Base-by-base conservation (phyloP, 2,888 invertebrate species). In the Rotaria sp. region DNA sequence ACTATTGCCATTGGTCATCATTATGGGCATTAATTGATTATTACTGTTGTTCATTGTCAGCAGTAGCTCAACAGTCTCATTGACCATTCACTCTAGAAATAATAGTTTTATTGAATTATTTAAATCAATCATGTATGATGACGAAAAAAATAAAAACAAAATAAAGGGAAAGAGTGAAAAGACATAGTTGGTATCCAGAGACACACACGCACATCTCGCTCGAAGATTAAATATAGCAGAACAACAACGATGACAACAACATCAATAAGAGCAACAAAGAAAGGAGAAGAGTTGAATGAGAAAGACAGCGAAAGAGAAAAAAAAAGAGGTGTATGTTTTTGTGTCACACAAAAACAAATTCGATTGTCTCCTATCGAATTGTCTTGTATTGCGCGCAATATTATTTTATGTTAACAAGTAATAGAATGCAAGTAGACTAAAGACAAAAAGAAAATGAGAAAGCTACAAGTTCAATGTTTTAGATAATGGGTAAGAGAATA, bases 1-100 rank as follows among this genome's bases (percentile, higher is more conserved):
- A 15, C 35, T 35, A 67, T 67, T 38, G 35, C 67, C 67, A 67
- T 67, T 67, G 67, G 67, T 38, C 67, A 67, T 35, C 67, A 38
- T 67, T 35, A 67, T 21, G 38, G 67, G 38, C 18, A 67, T 30
- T 38, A 67, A 38, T 35, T 4, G 30, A 67, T 30, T 67, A 21
- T 5, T 67, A 35, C 35, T 67, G 21, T 38, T 67, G 67, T 67
- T 67, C 67, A 67, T n/a, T 8, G 67, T 15, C 67, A 67, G 35
- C 67, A 67, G 35, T 67, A 38, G 30, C 67, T 67, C 67, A 67
- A 67, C 67, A 67, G 21, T 67, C 3, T 35, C 18, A 38, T 35
- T 67, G 67, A 67, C 35, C 67, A 67, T 67, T 67, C 21, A 67
- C 67, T 67, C 67, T 67, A 67, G 30, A 67, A 67, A 35, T 35